Percentiles rank a stretch among this genome's conserved stretches.
phyloP scores from a whole-genome alignment of 1,140 invertebrate species.

The Plectus sambesii region DNA sequence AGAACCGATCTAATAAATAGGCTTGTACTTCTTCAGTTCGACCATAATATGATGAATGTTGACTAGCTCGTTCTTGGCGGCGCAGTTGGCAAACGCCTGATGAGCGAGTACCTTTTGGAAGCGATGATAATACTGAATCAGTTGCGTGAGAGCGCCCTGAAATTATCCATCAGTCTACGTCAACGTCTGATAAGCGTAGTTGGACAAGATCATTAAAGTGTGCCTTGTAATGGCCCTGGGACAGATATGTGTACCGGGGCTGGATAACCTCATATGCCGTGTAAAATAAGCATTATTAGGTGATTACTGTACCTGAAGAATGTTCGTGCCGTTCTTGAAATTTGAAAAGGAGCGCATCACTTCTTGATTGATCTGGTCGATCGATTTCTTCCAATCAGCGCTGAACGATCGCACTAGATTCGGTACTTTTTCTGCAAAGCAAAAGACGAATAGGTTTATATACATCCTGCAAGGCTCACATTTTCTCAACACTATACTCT shows the following conservation, averaged over 20 bases:
- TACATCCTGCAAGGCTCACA: background rate
- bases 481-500: too few relatives aligned
- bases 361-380: constrained; percentile 86
- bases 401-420: constrained; percentile 76
- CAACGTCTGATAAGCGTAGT: background rate
- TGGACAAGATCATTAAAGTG: background rate
- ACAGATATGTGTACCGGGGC: too few relatives aligned
- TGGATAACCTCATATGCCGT: too few relatives aligned
- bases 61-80: constrained; percentile 73
- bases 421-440: constrained; percentile 58
- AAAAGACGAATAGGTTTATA: constrained; percentile 7
- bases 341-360: constrained; percentile 89
- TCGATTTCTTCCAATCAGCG: constrained; percentile 78
- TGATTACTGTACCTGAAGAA: constrained; percentile 57
- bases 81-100: constrained; percentile 52
- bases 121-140: constrained; percentile 93
- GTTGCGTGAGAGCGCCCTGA: constrained; percentile 80
- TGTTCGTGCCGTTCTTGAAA: constrained; percentile 79
- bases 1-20: constrained; percentile 58
- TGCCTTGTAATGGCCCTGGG: too few relatives aligned
- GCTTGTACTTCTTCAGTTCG: constrained; percentile 96
- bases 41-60: constrained; percentile 99
- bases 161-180: constrained; percentile 17
- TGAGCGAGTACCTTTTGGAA: constrained; percentile 90
- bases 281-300: background rate